Conservation (phyloP, 2,113 vertebrate species). For the Salminus brasiliensis region DNA sequence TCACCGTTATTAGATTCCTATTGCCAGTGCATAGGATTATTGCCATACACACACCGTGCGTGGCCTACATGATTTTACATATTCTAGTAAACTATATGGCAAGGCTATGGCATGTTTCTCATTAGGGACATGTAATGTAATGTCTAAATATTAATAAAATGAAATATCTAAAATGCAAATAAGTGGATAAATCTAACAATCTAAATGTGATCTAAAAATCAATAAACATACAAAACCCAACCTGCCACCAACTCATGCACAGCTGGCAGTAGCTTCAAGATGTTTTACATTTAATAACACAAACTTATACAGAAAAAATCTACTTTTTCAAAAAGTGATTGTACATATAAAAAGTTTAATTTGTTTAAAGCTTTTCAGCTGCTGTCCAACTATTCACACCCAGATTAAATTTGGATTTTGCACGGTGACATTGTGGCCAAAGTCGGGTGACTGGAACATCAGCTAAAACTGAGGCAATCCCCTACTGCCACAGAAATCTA, state of each 20-base stretch:
- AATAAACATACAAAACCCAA: no score
- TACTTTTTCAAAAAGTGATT: no score
- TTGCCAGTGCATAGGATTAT: background rate
- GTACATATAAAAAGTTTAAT: no score
- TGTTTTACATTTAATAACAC: no score
- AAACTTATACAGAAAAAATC: no score
- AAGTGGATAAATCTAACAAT: background rate
- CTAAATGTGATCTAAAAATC: background rate
- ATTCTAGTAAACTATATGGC: background rate
- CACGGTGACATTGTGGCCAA: background rate
- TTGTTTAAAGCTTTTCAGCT: background rate
- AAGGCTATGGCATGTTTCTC: background rate
- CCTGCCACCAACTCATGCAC: no score
- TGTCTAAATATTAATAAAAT: no score
- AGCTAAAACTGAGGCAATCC: background rate
- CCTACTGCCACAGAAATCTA: slow-evolving; percentile 1
- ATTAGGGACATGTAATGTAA: background rate
- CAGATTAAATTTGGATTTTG: background rate
- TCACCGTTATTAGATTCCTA: background rate
- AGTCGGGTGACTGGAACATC: background rate
- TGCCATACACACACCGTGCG: background rate
- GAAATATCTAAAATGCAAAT: no score
- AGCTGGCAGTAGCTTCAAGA: no score
- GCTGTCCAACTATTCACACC: background rate
- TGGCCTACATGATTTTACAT: background rate